Base-by-base conservation (phyloP, 1,140 invertebrate species). In the Brachionus calyciflorus region DNA sequence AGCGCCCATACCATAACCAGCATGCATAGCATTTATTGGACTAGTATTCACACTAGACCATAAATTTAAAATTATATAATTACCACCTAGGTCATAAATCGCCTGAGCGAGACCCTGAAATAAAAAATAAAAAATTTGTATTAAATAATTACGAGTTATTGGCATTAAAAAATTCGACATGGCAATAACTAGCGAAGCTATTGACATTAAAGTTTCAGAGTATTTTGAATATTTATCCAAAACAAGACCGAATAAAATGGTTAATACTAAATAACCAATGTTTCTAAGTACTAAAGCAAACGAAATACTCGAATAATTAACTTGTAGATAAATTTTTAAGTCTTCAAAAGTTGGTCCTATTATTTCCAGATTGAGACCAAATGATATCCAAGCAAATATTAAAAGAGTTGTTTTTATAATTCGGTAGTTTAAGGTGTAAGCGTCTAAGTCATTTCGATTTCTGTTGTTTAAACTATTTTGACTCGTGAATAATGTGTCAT, bases 1-100 rank as follows among this genome's bases (percentile, higher is more conserved):
- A 10, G 69, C 69, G 24, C 69, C 69, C 40, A 73, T 73, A 9
- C 69, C 69, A 26, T 73, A 73, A 40, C 69, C 69, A 37, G 69
- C 69, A 73, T 73, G 69, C 69, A 73, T 73, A 26, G 51, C 69
- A 41, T 73, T 73, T 17, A 73, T 73, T 1, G 69, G 69, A 37
- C 30, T 40, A 9, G 69, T 55, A 26, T 73, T 73, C 24, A 51
- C 51, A 21, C 30, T 28, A 7, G 9, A 37, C 69, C 69, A 73
- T 14, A 73, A 7, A 40, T 41, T 73, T 28, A 73, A n/a, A 12
- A 73, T 53, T 7, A 73, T 33, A 17, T 51, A 28, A 55, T 73
- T 73, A 5, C 69, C 69, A 12, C 69, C 46, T 40, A 73, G 24
- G 24, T 73, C 69, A 49, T 73, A 73, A 33, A 73, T 37, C 2